Percentiles rank a stretch among this genome's conserved stretches.
These are phyloP conservation scores for Malaclemys terrapin DNA, from an alignment of 2,113 vertebrate species.

Conservation along the genomic window DNA sequence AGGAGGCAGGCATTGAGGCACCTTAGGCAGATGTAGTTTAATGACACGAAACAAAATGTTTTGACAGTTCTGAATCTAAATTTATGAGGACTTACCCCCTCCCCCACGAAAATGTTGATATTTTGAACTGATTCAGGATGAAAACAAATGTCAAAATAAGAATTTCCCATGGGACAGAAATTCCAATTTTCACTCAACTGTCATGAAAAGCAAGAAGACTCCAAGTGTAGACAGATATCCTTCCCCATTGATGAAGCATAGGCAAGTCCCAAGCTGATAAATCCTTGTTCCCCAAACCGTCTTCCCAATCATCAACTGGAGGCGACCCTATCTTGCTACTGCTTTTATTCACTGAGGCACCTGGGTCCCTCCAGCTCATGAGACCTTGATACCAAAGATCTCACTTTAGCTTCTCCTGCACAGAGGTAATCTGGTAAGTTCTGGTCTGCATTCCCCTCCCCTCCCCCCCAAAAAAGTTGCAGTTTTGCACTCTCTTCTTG, in stretches of 20 bases:
- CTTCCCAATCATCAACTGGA: constrained; percentile 21
- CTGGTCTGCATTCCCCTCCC: constrained; percentile 20
- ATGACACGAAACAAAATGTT: not conserved
- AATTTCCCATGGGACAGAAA: not conserved
- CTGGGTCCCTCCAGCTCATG: not conserved
- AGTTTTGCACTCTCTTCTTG: constrained; percentile 35
- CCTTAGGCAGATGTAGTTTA: not conserved
- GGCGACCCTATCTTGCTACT: constrained; percentile 22
- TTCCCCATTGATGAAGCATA: constrained; percentile 30
- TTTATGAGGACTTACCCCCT: not conserved
- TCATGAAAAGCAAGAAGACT: not conserved
- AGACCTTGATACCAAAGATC: not conserved
- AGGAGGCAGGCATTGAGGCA: fast-evolving
- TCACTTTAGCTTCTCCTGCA: not conserved
- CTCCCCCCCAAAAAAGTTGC: not conserved
- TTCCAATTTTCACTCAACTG: not conserved
- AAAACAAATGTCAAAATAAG: not conserved
- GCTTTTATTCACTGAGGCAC: not conserved
- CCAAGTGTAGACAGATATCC: constrained; percentile 4
- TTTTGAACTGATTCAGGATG: not conserved
- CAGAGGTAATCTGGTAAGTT: constrained; percentile 40
- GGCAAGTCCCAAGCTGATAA: not conserved
- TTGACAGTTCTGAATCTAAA: not conserved
- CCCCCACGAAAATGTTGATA: not conserved
- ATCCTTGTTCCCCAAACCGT: not conserved